Conservation (phyloP, 23 tunicate genomes). For the Clavelina lepadiformis region DNA sequence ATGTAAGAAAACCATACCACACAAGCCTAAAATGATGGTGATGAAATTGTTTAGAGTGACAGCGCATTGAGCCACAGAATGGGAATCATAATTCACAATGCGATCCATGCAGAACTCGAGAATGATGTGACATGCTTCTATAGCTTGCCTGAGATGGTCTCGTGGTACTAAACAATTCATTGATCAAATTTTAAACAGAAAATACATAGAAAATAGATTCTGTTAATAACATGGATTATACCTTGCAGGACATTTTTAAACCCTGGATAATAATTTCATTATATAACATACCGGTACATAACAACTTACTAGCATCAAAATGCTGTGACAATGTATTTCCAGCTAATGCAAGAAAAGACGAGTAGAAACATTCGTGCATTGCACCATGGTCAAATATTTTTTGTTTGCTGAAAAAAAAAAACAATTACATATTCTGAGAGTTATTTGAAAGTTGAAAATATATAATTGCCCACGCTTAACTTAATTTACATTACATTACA, state of each 20-base stretch:
- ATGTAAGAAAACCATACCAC: constrained; percentile 17
- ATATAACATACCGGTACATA: not conserved
- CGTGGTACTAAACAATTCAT: constrained; percentile 39
- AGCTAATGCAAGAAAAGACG: constrained; percentile 55
- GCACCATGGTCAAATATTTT: constrained; percentile 48
- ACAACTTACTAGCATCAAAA: constrained; percentile 14
- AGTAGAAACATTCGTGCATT: constrained; percentile 53
- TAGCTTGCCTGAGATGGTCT: constrained; percentile 21
- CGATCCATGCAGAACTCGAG: constrained; percentile 48
- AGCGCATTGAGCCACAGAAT: constrained; percentile 25
- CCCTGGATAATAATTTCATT: not conserved
- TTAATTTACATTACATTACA: not conserved
- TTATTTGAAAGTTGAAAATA: not conserved
- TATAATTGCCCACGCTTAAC: not conserved
- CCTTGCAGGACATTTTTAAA: no score
- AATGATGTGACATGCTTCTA: constrained; percentile 31
- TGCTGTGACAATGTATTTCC: constrained; percentile 43
- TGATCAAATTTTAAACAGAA: no score
- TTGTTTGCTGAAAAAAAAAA: constrained; percentile 1
- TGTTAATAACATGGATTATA: no score
- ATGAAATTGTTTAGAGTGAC: constrained; percentile 56
- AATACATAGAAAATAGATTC: no score
- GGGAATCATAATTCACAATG: constrained; percentile 34
- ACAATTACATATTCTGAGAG: not conserved
- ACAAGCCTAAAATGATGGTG: constrained; percentile 26